Evolutionary conservation across 2,113 vertebrate species (phyloP), one percentile per base, ranked within the genome.

Genomic region (Progne subis): DNA sequence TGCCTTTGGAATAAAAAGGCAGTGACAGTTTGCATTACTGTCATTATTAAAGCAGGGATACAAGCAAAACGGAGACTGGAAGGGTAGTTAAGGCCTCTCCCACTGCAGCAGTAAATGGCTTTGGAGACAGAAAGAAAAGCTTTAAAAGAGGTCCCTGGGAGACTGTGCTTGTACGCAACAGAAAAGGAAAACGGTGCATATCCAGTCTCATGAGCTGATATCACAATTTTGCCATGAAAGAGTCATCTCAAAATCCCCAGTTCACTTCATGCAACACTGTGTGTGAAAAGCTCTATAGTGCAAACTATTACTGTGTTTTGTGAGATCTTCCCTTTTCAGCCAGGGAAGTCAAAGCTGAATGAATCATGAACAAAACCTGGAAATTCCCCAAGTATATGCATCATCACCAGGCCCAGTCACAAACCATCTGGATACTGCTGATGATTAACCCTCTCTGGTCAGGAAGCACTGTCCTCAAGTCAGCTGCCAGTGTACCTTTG

Each of bases 301-400:
- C 26, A 74, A 85, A 76, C 37, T 44, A 49, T 68, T 67, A 61
- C 79, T 28, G n/a, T 29, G 68, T 63, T 95, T 56, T 84, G 57
- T 34, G 46, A 92, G 61, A 84, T 82, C 74, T 94, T 94, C 65
- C 50, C 57, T 86, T 65, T 87, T 56, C 44, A 93, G 59, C 44
- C 3, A 2, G 71, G 50, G 55, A 92, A 94, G 67, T 95, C 85
- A 93, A 93, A 93, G 64, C 87, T 85, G 94, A 91, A 93, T 90
- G 93, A 93, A 94, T 96, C 79, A 93, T 18, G 63, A 90, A 90
- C 55, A 90, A 95, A 96, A 94, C 64, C 90, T 94, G 93, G 85
- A 97, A 88, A 83, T 88, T 74, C 79, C 85, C 90, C 93, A 90
- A 95, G 43, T 76, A 37, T 37, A 10, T 83, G 87, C 75, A 88